Percentiles rank a stretch among this genome's conserved stretches.
Conservation (phyloP, 2,113 vertebrate species). For the Gallinago paraguaiae region DNA sequence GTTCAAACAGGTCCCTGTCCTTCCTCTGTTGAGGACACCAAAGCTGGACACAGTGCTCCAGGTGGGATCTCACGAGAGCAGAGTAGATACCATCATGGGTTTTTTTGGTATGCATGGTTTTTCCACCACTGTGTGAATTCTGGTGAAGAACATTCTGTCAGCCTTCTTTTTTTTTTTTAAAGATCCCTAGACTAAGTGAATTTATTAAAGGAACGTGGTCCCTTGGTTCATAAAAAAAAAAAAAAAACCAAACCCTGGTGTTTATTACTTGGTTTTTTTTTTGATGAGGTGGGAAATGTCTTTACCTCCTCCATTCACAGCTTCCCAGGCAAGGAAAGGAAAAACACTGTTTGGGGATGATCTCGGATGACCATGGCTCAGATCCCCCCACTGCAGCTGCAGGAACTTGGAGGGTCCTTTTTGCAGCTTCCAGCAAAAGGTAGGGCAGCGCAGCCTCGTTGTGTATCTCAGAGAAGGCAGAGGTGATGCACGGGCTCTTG, state of each 20-base stretch:
- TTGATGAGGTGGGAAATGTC: not conserved
- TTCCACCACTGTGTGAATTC: not conserved
- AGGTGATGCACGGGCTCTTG: not conserved
- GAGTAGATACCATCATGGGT: not conserved
- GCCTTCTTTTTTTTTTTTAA: not conserved
- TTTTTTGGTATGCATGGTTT: not conserved
- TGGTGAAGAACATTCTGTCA: not conserved
- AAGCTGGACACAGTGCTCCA: too few relatives aligned
- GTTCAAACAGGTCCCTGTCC: too few relatives aligned
- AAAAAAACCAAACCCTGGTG: fast-evolving
- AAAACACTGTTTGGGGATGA: not conserved
- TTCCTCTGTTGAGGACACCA: too few relatives aligned
- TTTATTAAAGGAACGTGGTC: not conserved
- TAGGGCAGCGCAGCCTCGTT: not conserved
- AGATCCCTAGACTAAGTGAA: not conserved
- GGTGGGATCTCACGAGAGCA: too few relatives aligned
- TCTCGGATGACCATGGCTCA: not conserved
- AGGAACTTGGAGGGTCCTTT: not conserved
- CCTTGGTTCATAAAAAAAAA: not conserved
- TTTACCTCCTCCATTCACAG: not conserved
- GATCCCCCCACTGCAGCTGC: not conserved
- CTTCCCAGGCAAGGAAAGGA: not conserved
- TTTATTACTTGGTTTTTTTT: not conserved
- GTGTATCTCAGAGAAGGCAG: not conserved
- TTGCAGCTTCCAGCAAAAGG: not conserved